Evolutionary conservation across 1,140 invertebrate species (phyloP).

Genomic region (Chironomus striatipennis): DNA sequence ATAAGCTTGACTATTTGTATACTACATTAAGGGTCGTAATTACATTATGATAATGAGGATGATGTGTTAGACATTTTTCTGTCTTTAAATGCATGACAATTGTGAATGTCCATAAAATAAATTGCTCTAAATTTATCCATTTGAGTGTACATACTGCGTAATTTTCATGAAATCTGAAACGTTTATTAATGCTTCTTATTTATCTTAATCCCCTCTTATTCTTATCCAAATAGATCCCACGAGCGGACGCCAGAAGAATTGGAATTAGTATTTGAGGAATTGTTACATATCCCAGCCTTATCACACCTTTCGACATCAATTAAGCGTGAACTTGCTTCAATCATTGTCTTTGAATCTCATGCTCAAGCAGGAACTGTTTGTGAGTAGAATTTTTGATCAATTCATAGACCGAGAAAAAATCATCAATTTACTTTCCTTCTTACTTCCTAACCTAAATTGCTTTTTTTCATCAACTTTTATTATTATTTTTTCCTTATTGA

Average conservation of each 20-base stretch:
- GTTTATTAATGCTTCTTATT: too few species aligned
- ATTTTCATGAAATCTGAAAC: too few species aligned
- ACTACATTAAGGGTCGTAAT: conserved; percentile 11
- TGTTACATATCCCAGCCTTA: conserved; percentile 73
- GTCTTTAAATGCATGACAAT: neutral
- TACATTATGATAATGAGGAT: conserved; percentile 22
- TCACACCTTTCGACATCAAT: conserved; percentile 76
- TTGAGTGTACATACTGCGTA: too few species aligned
- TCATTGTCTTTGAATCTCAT: conserved; percentile 76
- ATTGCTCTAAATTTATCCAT: too few species aligned
- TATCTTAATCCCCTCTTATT: conserved; percentile 15
- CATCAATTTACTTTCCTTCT: too few species aligned
- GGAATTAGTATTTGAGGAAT: conserved; percentile 78
- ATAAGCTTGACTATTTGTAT: neutral
- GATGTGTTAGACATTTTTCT: neutral
- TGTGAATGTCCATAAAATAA: neutral
- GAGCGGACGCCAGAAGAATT: conserved; percentile 71
- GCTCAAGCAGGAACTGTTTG: conserved; percentile 65
- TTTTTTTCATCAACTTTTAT: neutral
- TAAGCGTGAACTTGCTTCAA: conserved; percentile 69
- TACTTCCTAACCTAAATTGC: neutral
- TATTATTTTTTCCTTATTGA: neutral
- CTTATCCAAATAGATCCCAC: conserved; percentile 49
- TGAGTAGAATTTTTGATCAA: conserved; percentile 45
- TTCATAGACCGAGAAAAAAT: neutral